Conservation (phyloP, 1,140 invertebrate genomes). For the Grapholita molesta region DNA sequence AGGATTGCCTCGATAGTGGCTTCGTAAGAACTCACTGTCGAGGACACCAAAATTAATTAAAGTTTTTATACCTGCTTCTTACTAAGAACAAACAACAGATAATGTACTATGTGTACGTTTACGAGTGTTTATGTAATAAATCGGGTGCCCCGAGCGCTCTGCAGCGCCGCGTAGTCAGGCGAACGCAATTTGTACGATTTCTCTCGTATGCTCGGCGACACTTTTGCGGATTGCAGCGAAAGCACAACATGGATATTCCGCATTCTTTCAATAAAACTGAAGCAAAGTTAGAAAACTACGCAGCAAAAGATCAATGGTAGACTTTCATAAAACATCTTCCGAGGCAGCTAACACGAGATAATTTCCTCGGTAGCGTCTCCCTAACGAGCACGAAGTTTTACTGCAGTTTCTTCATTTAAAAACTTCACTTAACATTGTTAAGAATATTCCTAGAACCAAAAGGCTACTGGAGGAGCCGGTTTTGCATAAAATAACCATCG, state of each 20-base stretch:
- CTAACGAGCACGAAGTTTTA: conserved; percentile 9
- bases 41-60: too few species aligned
- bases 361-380: neutral
- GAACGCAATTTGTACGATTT: conserved; percentile 67
- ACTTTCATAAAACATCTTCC: neutral
- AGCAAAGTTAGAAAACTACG: neutral
- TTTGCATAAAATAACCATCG: conserved; percentile 61
- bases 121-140: conserved; percentile 22
- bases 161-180: conserved; percentile 46
- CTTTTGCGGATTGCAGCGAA: conserved; percentile 56
- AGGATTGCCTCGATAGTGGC: too few species aligned
- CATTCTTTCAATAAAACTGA: neutral
- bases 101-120: conserved; percentile 21
- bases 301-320: neutral
- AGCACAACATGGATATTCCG: conserved; percentile 47
- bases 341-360: neutral
- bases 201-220: conserved; percentile 57
- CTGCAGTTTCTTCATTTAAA: conserved; percentile 24
- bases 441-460: conserved; percentile 34
- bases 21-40: too few species aligned
- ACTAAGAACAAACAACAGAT: conserved; percentile 15
- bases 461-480: conserved; percentile 38
- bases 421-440: conserved; percentile 21
- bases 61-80: conserved; percentile 14
- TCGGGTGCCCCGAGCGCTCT: conserved; percentile 24